Base-by-base conservation (phyloP, 35 echinoderm and acorn worm species). In the Apostichopus californicus region DNA sequence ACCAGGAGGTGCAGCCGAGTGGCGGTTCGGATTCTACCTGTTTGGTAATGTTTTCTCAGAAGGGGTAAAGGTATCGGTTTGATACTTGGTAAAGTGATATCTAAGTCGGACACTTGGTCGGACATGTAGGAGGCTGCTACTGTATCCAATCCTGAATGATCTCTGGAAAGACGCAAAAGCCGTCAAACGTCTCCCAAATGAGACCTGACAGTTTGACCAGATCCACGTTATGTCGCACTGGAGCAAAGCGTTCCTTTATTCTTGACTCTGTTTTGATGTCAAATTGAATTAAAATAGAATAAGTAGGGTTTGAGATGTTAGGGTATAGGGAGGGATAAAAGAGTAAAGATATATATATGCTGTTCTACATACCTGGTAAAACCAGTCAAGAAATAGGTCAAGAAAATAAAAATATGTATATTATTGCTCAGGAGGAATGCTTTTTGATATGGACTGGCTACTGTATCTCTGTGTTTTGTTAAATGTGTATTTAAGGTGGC, bases 11-110 rank as follows among this genome's bases (percentile, higher is more conserved):
- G 64, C 18, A 68, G 64, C 18, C 64, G 18, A 68, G 64, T 68
- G 11, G 64, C 11, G 64, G 64, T 68, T 9, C 11, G 3, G 64
- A 10, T 68, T 68, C 11, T 68, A 68, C 64, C 64, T 68, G 64
- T 68, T 68, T 68, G 64, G 64, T 68, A 68, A 68, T 75, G 71
- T 75, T 75, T 75, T 75, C 71, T 75, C 71, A 75, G 71, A 75
- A 75, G 71, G 71, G 71, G 71, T 68, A 68, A 68, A 68, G 34
- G 64, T 75, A 75, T 22, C n/a, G 71, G 71, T 75, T 7, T 75
- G 71, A 75, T 75, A 18, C 71, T 75, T 75, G 6, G 71, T 75
- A 75, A 75, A 75, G 71, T 75, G 71, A 75, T 75, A 13, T 18
- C 71, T 4, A 22, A 75, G 71, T 75, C 17, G 2, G 20, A 75